These are phyloP conservation scores for Molanna angustata DNA, from an alignment of 2,888 invertebrate genomes.

Conservation along the genomic window DNA sequence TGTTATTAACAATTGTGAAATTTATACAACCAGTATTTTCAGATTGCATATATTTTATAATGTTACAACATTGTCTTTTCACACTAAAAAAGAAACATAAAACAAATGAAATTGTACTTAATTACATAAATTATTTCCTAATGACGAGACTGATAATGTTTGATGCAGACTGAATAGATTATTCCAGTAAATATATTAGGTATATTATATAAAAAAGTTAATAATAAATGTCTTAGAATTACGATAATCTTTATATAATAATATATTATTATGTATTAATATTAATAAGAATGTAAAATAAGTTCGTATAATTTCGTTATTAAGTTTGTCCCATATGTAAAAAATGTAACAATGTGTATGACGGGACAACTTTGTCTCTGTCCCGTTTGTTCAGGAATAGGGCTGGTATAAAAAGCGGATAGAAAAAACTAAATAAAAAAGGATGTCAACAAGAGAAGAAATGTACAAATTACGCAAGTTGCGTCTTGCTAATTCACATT, in stretches of 20 bases:
- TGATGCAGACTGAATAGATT: conserved; percentile 30
- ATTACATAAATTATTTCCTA: conserved; percentile 28
- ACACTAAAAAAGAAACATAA: conserved; percentile 23
- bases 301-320: conserved; percentile 31
- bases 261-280: conserved; percentile 5
- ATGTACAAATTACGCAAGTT: conserved; percentile 26
- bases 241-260: conserved; percentile 26
- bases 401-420: conserved; percentile 20
- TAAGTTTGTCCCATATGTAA: conserved; percentile 21
- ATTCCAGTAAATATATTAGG: conserved; percentile 29
- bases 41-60: conserved; percentile 7
- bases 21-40: neutral
- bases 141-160: conserved; percentile 32
- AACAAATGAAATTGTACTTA: conserved; percentile 12
- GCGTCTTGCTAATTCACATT: no score
- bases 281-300: conserved; percentile 27
- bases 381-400: conserved; percentile 10
- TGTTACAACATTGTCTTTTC: conserved; percentile 22
- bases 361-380: conserved; percentile 19
- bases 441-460: conserved; percentile 23
- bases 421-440: conserved; percentile 17
- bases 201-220: conserved; percentile 30
- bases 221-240: conserved; percentile 29
- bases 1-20: conserved; percentile 23
- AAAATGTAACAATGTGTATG: no score